A percentile compares a stretch with the other conserved stretches of the same genome.
Conservation (phyloP, 2,113 vertebrate genomes). For the Syngnathus scovelli region DNA sequence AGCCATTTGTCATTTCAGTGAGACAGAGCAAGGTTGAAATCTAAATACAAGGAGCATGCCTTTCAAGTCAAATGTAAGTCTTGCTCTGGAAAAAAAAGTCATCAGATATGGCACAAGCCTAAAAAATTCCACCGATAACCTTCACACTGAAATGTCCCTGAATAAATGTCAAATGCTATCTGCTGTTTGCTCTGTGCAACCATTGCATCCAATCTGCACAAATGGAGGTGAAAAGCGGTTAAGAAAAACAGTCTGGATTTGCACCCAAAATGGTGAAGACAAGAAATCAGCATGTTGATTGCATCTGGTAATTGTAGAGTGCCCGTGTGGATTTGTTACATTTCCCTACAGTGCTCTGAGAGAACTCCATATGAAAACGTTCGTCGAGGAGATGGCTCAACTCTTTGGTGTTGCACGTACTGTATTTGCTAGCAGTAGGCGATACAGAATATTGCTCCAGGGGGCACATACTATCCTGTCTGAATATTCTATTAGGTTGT, state of each 20-base stretch:
- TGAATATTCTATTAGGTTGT: conserved; percentile 49
- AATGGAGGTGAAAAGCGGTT: conserved; percentile 45
- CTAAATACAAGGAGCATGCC: conserved; percentile 55
- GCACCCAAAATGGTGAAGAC: conserved; percentile 12
- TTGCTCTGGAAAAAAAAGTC: conserved; percentile 59
- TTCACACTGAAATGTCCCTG: conserved; percentile 67
- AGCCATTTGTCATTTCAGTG: conserved; percentile 46
- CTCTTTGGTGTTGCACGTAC: conserved; percentile 9
- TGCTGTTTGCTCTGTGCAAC: conserved; percentile 63
- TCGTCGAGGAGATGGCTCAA: conserved; percentile 5
- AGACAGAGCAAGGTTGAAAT: conserved; percentile 56
- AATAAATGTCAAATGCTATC: conserved; percentile 75
- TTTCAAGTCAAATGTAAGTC: conserved; percentile 68
- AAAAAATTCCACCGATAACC: conserved; percentile 68
- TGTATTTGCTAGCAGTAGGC: conserved; percentile 13
- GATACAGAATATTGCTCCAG: conserved; percentile 12
- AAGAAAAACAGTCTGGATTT: conserved; percentile 39
- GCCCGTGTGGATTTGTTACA: neutral
- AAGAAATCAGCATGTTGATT: conserved; percentile 19
- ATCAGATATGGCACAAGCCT: conserved; percentile 70
- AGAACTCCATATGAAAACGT: neutral
- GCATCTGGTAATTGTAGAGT: conserved; percentile 1
- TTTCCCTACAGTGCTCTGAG: neutral
- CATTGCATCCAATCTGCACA: conserved; percentile 57
- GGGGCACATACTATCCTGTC: conserved; percentile 17